These are phyloP conservation scores for Pontoporia blainvillei DNA, from an alignment of 2,113 vertebrate genomes.

Conservation along the genomic window DNA sequence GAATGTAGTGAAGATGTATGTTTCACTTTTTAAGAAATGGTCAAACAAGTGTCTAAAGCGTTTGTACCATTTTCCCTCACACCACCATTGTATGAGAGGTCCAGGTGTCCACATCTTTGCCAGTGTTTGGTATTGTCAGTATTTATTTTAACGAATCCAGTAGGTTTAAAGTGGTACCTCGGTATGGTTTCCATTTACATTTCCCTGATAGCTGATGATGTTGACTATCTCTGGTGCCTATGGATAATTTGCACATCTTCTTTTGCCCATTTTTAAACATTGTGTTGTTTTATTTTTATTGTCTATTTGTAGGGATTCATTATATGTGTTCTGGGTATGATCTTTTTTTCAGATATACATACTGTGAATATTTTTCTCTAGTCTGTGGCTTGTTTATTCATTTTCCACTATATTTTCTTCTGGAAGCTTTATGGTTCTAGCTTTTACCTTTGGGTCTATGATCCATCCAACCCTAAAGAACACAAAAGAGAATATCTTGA, in stretches of 20 bases:
- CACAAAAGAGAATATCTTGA: background rate
- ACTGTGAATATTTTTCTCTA: background rate
- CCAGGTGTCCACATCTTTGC: background rate
- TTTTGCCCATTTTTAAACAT: background rate
- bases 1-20: background rate
- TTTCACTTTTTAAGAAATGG: background rate
- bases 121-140: background rate
- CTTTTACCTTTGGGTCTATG: background rate
- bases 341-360: background rate
- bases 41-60: background rate
- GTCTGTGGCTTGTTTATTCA: background rate
- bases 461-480: background rate
- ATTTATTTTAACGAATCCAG: background rate
- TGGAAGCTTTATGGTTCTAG: background rate
- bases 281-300: background rate
- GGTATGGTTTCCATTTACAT: background rate
- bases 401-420: background rate
- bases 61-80: background rate
- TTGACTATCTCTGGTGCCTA: background rate
- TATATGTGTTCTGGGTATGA: background rate
- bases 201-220: background rate
- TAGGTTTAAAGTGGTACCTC: background rate
- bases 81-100: background rate
- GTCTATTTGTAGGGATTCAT: background rate
- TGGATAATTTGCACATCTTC: background rate